Conservation (phyloP, 2,797 vertebrate genomes). For the Helicolenus hilgendorfi region DNA sequence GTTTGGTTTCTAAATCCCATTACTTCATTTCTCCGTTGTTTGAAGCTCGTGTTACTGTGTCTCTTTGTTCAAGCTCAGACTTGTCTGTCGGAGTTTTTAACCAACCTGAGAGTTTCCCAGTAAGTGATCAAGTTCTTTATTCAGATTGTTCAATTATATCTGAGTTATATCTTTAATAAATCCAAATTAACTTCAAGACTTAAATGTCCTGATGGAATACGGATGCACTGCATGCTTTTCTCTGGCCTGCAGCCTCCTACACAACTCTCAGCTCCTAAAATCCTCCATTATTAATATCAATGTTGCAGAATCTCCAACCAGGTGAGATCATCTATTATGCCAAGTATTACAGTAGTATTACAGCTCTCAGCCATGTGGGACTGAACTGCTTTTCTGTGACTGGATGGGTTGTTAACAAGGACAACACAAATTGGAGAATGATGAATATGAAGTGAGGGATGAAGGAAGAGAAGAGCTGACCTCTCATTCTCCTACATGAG, state of each 20-base stretch:
- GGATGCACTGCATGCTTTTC: not conserved
- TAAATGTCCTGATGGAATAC: not conserved
- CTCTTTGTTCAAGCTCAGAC: not conserved
- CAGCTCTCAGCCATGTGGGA: not conserved
- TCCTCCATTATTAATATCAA: constrained; percentile 2
- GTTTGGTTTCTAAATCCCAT: constrained; percentile 41
- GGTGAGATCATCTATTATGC: not conserved
- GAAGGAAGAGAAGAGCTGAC: not conserved
- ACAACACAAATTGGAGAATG: not conserved
- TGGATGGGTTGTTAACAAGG: not conserved
- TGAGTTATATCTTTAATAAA: not conserved
- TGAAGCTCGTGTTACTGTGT: not conserved
- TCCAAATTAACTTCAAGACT: not conserved
- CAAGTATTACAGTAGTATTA: not conserved
- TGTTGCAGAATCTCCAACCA: not conserved
- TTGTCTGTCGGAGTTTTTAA: not conserved
- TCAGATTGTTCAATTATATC: no score
- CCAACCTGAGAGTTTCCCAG: not conserved
- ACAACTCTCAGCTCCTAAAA: not conserved
- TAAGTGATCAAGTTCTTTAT: not conserved
- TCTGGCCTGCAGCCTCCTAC: not conserved
- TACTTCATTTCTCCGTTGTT: not conserved
- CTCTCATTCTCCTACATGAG: not conserved
- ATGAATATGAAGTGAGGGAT: not conserved
- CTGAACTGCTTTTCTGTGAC: not conserved